Evolutionary conservation across 35 echinoderm and acorn worm genomes (phyloP).

Genomic region (Lytechinus variegatus): DNA sequence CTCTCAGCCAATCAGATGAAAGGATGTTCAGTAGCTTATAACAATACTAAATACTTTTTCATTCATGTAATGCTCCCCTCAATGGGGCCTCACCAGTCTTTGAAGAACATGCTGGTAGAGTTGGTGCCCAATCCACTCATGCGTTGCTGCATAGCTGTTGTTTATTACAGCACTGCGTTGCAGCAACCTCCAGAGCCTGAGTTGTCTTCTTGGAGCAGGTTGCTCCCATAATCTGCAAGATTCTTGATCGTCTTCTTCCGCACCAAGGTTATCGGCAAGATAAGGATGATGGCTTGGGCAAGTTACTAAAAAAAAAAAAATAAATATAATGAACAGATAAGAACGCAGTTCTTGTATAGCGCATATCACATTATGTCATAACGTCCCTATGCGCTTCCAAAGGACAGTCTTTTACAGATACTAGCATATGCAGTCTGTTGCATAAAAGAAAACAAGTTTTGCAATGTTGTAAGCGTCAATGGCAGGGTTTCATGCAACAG

Average conservation of each 20-base stretch:
- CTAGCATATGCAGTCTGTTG: too few species aligned
- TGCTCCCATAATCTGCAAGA: slow-evolving; percentile 49
- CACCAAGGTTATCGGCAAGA: background rate
- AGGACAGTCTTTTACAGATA: too few species aligned
- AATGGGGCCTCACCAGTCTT: slow-evolving; percentile 21
- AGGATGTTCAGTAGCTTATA: too few species aligned
- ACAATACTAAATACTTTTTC: too few species aligned
- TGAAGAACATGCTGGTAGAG: slow-evolving; percentile 38
- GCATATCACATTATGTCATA: too few species aligned
- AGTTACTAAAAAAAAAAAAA: slow-evolving; percentile 13
- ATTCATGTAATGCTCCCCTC: too few species aligned
- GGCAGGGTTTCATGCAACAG: too few species aligned
- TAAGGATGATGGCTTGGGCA: slow-evolving; percentile 12
- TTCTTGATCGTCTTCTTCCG: background rate
- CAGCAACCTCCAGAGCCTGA: slow-evolving; percentile 33
- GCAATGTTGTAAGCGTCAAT: too few species aligned
- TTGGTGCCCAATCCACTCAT: background rate
- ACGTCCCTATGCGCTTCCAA: too few species aligned
- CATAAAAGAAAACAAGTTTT: too few species aligned
- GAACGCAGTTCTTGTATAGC: too few species aligned
- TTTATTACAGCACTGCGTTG: background rate
- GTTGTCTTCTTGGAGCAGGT: slow-evolving; percentile 40
- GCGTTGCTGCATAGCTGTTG: slow-evolving; percentile 30
- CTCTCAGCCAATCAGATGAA: too few species aligned
- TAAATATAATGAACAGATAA: background rate